Conservation (phyloP, 1,140 invertebrate genomes). For the Drosophila sturtevanti region DNA sequence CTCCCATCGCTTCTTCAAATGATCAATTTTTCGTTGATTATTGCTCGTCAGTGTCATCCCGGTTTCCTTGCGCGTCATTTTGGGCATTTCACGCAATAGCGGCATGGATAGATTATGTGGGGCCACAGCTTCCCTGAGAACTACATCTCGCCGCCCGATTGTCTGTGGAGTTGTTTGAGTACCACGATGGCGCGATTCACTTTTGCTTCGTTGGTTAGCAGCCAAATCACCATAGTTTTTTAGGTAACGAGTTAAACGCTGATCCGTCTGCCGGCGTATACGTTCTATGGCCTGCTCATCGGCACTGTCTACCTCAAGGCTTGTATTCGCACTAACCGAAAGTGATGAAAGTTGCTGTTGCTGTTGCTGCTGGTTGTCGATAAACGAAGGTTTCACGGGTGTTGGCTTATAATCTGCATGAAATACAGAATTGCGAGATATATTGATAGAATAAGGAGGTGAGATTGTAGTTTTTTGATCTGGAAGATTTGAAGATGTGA, state of each 20-base stretch:
- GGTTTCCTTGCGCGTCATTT: slow-evolving; percentile 73
- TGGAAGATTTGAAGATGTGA: slow-evolving; percentile 10
- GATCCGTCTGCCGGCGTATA: slow-evolving; percentile 65
- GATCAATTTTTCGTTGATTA: slow-evolving; percentile 54
- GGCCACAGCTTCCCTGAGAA: slow-evolving; percentile 56
- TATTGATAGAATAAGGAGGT: slow-evolving; percentile 73
- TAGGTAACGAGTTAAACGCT: slow-evolving; percentile 66
- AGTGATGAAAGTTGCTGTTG: slow-evolving; percentile 11
- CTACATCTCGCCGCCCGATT: slow-evolving; percentile 59
- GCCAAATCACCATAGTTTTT: slow-evolving; percentile 76
- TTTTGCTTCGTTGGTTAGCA: slow-evolving; percentile 62
- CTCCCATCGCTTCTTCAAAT: slow-evolving; percentile 72
- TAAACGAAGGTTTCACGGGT: slow-evolving; percentile 45
- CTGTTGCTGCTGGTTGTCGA: slow-evolving; percentile 46
- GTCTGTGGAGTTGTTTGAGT: slow-evolving; percentile 68
- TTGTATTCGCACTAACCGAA: slow-evolving; percentile 57
- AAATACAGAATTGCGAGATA: slow-evolving; percentile 68
- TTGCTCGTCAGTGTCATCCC: slow-evolving; percentile 8
- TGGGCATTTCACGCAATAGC: slow-evolving; percentile 77
- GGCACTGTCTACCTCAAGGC: slow-evolving; percentile 63
- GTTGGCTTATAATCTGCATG: slow-evolving; percentile 61
- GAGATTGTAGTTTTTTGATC: slow-evolving; percentile 10
- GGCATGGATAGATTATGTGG: slow-evolving; percentile 75
- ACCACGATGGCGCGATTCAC: slow-evolving; percentile 62
- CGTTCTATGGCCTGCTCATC: slow-evolving; percentile 69